These are phyloP conservation scores for Hydractinia symbiolongicarpus DNA, from an alignment of 30 jellyfish, hydroid and myxozoan genomes.

Conservation along the genomic window DNA sequence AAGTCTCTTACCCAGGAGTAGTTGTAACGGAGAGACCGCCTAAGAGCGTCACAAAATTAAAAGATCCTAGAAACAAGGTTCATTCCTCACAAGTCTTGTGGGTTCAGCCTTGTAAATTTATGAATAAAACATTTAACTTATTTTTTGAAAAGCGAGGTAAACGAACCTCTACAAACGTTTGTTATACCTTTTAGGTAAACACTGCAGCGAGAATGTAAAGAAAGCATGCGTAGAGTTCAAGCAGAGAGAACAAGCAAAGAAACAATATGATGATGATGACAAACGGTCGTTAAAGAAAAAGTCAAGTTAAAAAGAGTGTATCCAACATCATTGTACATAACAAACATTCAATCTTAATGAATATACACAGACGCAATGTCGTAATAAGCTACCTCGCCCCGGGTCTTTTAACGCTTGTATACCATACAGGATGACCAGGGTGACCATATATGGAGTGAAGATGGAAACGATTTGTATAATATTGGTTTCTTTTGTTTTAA, in stretches of 20 bases:
- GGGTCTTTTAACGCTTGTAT: too few species aligned
- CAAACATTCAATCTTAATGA: neutral
- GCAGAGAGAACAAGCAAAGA: slow-evolving; percentile 17
- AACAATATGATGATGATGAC: slow-evolving; percentile 28
- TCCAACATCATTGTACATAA: too few species aligned
- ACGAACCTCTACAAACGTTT: neutral
- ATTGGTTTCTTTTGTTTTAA: too few species aligned
- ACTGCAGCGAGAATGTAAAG: slow-evolving; percentile 25
- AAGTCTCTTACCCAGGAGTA: too few species aligned
- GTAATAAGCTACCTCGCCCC: too few species aligned
- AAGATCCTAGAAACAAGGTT: neutral
- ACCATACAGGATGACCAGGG: too few species aligned
- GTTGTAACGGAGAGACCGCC: too few species aligned
- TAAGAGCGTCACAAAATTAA: neutral
- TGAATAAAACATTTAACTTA: neutral
- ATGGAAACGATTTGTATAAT: too few species aligned
- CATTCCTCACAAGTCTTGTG: too few species aligned
- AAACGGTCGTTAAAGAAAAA: neutral
- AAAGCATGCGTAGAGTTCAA: slow-evolving; percentile 28
- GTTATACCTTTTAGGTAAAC: slow-evolving; percentile 3
- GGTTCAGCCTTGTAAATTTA: neutral
- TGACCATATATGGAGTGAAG: too few species aligned
- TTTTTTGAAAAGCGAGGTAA: neutral
- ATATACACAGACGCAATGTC: neutral
- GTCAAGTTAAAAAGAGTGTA: too few species aligned